phyloP scores from a whole-genome alignment of 1,140 invertebrate species.

The Hestina assimilis region DNA sequence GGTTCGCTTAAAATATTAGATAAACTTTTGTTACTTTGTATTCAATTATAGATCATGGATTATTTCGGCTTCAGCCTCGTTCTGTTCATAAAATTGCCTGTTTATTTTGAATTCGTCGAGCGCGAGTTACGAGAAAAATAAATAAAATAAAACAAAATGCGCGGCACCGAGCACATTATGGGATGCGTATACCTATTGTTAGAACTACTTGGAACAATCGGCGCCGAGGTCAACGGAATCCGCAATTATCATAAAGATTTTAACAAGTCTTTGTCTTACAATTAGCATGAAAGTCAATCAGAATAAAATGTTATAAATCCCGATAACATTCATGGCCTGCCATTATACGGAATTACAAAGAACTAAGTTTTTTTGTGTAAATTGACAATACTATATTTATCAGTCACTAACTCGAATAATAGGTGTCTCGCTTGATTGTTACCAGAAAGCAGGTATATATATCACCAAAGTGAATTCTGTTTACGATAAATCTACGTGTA shows the following conservation, averaged over 20 bases:
- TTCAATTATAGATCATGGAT: constrained; percentile 49
- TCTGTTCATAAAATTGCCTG: constrained; percentile 60
- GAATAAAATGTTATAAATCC: not conserved
- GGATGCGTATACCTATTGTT: constrained; percentile 46
- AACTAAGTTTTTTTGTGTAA: too few relatives aligned
- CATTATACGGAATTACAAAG: not conserved
- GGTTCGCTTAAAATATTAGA: not conserved
- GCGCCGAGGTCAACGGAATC: constrained; percentile 41
- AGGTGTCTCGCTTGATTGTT: constrained; percentile 3
- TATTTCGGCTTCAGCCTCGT: constrained; percentile 62
- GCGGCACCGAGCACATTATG: constrained; percentile 28
- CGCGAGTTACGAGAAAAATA: constrained; percentile 57
- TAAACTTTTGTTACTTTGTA: constrained; percentile 14
- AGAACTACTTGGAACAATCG: constrained; percentile 31
- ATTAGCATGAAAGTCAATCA: constrained; percentile 27
- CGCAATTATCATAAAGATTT: constrained; percentile 39
- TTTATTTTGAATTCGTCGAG: constrained; percentile 66
- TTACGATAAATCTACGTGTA: constrained; percentile 30
- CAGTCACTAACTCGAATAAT: not conserved
- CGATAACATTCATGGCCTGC: not conserved
- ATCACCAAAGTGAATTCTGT: constrained; percentile 19
- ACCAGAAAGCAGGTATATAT: constrained; percentile 5
- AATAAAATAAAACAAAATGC: constrained; percentile 43
- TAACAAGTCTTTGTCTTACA: constrained; percentile 43
- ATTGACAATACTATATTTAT: too few relatives aligned